These are phyloP conservation scores for Gymnocheta viridis DNA, from an alignment of 2,888 invertebrate genomes.

Conservation along the genomic window DNA sequence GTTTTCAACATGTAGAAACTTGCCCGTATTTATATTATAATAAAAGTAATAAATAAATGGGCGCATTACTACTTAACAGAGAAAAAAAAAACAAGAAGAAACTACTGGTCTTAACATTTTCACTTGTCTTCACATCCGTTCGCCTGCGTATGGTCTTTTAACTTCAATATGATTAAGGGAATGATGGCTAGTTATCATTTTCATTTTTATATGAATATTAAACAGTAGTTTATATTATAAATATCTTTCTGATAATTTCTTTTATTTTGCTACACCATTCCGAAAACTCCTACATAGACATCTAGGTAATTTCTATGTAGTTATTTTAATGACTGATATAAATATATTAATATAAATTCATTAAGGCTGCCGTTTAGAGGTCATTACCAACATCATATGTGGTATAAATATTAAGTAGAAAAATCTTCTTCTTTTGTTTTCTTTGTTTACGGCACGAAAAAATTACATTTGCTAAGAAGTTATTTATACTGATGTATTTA, in stretches of 20 bases:
- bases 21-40: not conserved
- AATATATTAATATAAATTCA: not conserved
- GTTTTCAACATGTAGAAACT: conserved; percentile 3
- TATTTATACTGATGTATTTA: not conserved
- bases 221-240: conserved; percentile 8
- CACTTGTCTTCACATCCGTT: not conserved
- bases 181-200: conserved; percentile 29
- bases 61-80: not conserved
- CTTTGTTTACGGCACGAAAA: not conserved
- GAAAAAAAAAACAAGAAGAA: not conserved
- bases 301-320: not conserved
- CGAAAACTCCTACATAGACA: not conserved
- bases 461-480: too few relatives aligned
- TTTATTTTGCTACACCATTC: too few relatives aligned
- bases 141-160: not conserved
- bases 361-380: not conserved
- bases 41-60: not conserved
- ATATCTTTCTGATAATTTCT: not conserved
- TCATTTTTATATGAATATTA: conserved; percentile 13
- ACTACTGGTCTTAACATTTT: conserved; percentile 30
- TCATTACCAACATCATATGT: not conserved
- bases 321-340: not conserved
- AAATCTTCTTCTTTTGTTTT: too few relatives aligned
- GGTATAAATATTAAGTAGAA: not conserved
- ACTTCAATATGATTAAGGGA: conserved; percentile 13